Percentiles rank a stretch among this genome's conserved stretches.
These are phyloP conservation scores for Parnassius glacialis DNA, from an alignment of 2,888 invertebrate species.

Conservation along the genomic window DNA sequence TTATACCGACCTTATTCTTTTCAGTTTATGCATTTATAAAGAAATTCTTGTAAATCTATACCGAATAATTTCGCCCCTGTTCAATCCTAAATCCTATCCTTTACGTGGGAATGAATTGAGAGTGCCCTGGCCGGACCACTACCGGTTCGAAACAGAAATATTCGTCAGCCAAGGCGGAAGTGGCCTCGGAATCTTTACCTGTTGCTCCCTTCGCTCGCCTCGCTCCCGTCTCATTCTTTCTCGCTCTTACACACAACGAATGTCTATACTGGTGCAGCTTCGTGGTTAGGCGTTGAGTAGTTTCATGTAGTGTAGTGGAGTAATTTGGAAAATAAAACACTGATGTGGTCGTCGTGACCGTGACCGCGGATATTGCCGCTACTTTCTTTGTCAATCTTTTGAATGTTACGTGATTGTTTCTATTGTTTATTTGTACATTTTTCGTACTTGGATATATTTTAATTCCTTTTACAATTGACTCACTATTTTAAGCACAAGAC, in stretches of 20 bases:
- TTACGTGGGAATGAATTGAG: conserved; percentile 37
- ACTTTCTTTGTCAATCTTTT: conserved; percentile 59
- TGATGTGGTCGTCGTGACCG: conserved; percentile 58
- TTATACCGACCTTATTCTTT: too few relatives aligned
- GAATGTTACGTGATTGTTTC: conserved; percentile 20
- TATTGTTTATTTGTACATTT: conserved; percentile 7
- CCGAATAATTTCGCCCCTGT: conserved; percentile 1
- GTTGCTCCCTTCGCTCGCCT: conserved; percentile 79
- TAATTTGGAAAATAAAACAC: conserved; percentile 74
- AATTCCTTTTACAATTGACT: neutral
- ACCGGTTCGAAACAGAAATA: conserved; percentile 81
- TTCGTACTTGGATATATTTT: neutral
- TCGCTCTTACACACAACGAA: conserved; percentile 50
- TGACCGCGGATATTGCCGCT: conserved; percentile 68
- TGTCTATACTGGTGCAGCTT: conserved; percentile 48
- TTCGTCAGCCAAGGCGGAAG: conserved; percentile 82
- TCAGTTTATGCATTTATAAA: too few relatives aligned
- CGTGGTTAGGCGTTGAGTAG: conserved; percentile 37
- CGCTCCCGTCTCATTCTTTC: conserved; percentile 56
- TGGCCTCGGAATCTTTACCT: conserved; percentile 82
- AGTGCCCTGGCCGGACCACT: conserved; percentile 77
- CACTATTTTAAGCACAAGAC: neutral
- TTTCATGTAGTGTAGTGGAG: conserved; percentile 60
- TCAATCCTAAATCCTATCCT: conserved; percentile 20
- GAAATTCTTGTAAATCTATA: too few relatives aligned